Evolutionary conservation across 2,888 invertebrate species (phyloP).

Genomic region (Anthoptus insignis): DNA sequence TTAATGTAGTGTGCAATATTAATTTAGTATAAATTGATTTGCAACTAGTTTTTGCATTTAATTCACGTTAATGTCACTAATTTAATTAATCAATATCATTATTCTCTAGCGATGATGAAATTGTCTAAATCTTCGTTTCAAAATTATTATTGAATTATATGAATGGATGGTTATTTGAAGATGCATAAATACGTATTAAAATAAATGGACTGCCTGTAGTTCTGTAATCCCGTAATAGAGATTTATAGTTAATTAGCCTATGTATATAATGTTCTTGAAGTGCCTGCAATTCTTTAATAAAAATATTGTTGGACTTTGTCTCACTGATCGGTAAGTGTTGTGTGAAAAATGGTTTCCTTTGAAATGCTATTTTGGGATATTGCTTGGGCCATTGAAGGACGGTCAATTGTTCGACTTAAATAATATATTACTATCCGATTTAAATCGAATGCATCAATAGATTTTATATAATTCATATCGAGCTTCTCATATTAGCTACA

Average conservation of each 20-base stretch:
- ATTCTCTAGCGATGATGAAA: too few species aligned
- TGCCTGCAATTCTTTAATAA: slow-evolving; percentile 27
- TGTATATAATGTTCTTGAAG: slow-evolving; percentile 23
- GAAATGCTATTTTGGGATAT: background rate
- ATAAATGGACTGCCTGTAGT: background rate
- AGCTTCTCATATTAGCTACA: too few species aligned
- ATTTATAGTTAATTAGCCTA: slow-evolving; percentile 27
- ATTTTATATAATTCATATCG: too few species aligned
- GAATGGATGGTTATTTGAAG: too few species aligned
- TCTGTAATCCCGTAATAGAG: slow-evolving; percentile 8
- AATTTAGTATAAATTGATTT: background rate
- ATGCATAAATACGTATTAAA: background rate
- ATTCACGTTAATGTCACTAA: too few species aligned
- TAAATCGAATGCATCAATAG: too few species aligned
- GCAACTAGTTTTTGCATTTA: background rate
- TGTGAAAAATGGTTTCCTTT: slow-evolving; percentile 40
- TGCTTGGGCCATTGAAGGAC: background rate
- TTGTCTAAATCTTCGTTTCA: too few species aligned
- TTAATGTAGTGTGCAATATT: slow-evolving; percentile 17
- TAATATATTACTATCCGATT: too few species aligned
- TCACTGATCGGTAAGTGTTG: slow-evolving; percentile 64
- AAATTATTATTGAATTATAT: too few species aligned
- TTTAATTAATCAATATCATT: too few species aligned
- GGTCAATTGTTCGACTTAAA: too few species aligned
- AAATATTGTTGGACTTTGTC: slow-evolving; percentile 50